Base-by-base conservation (phyloP, 2,113 vertebrate genomes). In the Neogobius melanostomus region DNA sequence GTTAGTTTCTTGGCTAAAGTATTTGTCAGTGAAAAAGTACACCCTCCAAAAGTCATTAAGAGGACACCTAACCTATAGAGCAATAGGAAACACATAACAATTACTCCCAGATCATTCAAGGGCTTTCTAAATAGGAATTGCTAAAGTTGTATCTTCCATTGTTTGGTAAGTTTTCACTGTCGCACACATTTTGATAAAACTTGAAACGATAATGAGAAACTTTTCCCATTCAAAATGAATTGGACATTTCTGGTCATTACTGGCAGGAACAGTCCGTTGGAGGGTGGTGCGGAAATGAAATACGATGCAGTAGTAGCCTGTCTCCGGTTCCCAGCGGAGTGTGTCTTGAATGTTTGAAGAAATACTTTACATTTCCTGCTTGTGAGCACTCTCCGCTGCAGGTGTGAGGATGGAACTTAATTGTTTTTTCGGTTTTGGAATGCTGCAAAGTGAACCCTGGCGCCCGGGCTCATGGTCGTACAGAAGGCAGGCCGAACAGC, bases 401-500 rank as follows among this genome's bases (percentile, higher is more conserved):
- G 12, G 64, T 53, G 9, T 60, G 67, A 54, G 61, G 28, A 36
- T 36, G 28, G 59, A 36, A 64, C 42, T 60, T 71, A 64, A 67
- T 65, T 76, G 56, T 12, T 21, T 46, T 21, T 46, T 65, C 10
- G 61, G 63, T n/a, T 44, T 8, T 82, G 83, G 85, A 87, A 83
- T 83, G 51, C 77, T 64, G 4, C 65, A 74, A 70, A 52, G 71
- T 82, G 28, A 83, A 74, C 49, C 72, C 65, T 77, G 77, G 81
- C 83, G 61, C 68, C 74, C 10, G 15, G 21, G 75, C 75, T 73
- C 71, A 47, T 16, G 64, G 86, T 77, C 72, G 74, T 61, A 77
- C 51, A 70, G 84, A 84, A 81, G 68, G 68, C 51, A 42, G 66
- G 71, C 75, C 79, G 71, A 77, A 76, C 64, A 78, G 77, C 50